These are phyloP conservation scores for Zonotrichia leucophrys DNA, from an alignment of 2,113 vertebrate genomes.

Conservation along the genomic window DNA sequence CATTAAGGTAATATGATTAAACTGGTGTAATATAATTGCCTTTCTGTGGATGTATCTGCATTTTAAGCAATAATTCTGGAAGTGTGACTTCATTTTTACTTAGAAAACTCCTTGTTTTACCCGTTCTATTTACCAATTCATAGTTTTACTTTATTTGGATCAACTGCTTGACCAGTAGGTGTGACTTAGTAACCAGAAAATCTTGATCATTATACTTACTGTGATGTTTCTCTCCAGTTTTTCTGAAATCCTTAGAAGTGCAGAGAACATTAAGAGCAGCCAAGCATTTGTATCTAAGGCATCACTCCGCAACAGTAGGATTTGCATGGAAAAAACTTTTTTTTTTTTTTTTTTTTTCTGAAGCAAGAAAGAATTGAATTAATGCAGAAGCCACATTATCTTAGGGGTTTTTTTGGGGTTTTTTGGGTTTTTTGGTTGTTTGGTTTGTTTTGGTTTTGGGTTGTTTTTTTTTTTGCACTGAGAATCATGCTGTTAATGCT, in stretches of 20 bases:
- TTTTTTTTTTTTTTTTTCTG: conserved; percentile 9
- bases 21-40: background rate
- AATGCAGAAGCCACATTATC: background rate
- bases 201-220: conserved; percentile 50
- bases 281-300: conserved; percentile 44
- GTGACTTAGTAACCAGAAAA: conserved; percentile 63
- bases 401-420: background rate
- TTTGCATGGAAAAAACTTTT: conserved; percentile 17
- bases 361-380: conserved; percentile 40
- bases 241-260: conserved; percentile 22
- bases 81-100: background rate
- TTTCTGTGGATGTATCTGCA: background rate
- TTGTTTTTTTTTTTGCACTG: background rate
- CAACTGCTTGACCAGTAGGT: conserved; percentile 42
- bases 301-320: conserved; percentile 30
- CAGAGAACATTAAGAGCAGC: conserved; percentile 44
- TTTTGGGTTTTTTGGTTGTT: background rate
- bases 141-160: conserved; percentile 36
- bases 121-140: background rate
- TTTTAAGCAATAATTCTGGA: background rate
- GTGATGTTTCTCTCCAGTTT: conserved; percentile 30
- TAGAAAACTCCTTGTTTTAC: conserved; percentile 42
- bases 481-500: background rate
- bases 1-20: background rate
- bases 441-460: background rate